Percentiles rank a stretch among this genome's conserved stretches.
These are phyloP conservation scores for Phocides pigmalion DNA, from an alignment of 1,140 invertebrate species.

Conservation along the genomic window DNA sequence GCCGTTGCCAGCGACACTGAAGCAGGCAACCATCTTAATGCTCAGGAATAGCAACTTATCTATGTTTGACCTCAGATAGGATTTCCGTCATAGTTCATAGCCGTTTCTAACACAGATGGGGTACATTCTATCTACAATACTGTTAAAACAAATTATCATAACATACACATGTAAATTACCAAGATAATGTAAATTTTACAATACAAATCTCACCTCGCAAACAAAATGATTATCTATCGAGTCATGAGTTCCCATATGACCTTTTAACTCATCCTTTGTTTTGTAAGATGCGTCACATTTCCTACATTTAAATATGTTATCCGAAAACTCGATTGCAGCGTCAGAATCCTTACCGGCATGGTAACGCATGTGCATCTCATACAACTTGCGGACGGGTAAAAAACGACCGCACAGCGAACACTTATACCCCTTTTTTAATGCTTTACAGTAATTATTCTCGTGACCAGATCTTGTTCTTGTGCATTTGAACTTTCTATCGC, in stretches of 20 bases:
- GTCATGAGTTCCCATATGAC: slow-evolving; percentile 54
- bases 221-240: slow-evolving; percentile 59
- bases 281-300: slow-evolving; percentile 58
- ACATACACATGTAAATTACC: no score
- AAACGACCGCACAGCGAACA: slow-evolving; percentile 57
- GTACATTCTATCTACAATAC: no score
- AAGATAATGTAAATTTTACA: no score
- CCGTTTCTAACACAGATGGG: no score
- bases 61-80: no score
- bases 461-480: slow-evolving; percentile 57
- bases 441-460: slow-evolving; percentile 67
- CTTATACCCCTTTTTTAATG: slow-evolving; percentile 67
- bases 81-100: no score
- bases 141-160: no score
- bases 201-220: slow-evolving; percentile 61
- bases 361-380: slow-evolving; percentile 61
- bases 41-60: no score
- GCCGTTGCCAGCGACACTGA: no score
- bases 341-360: slow-evolving; percentile 52
- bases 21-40: no score
- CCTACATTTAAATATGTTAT: slow-evolving; percentile 64
- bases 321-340: slow-evolving; percentile 45
- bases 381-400: slow-evolving; percentile 58
- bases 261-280: slow-evolving; percentile 50
- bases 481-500: slow-evolving; percentile 63